Base-by-base conservation (phyloP, 2,113 vertebrate species). In the Zosterops hypoxanthus region DNA sequence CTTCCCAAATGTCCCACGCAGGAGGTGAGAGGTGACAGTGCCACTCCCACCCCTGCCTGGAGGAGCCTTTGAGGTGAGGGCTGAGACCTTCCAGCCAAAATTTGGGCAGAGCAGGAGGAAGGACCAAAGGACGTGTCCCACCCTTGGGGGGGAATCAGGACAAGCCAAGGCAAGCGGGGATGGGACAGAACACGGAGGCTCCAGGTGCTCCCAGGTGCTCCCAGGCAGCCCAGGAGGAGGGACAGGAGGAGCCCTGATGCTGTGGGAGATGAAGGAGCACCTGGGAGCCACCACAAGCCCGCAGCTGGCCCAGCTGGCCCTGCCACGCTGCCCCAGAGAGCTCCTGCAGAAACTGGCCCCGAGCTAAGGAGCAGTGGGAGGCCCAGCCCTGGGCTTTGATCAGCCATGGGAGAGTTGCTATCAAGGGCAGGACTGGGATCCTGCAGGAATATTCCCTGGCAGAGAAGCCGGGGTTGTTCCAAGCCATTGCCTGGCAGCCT, bases 261-360 rank as follows among this genome's bases (percentile, higher is more conserved):
- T n/a, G 11, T 2, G 42, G 16, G 61, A 91, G 73, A 57, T 75
- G 69, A 50, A 53, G 57, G 56, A 55, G 82, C 82, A 85, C 65
- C 82, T 70, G 33, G 56, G 71, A 92, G 79, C 66, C 92, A 75
- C 94, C 34, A 9, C 85, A 82, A 44, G 1, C 24, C 2, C 19
- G 3, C 82, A 88, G 94, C 91, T 78, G 82, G 85, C 82, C 81
- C 73, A 12, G 88, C 94, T 73, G 85, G 88, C 82, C 84, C 73
- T 5, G 84, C 91, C 93, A 86, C 56, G 22, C 93, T 93, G 93
- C 79, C 79, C 87, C 69, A 31, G 80, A 4, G 83, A 75, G 82
- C 92, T 85, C 50, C 91, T 82, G 82, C 88, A 93, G 96, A 93
- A 95, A 96, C 88, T 79, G 91, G 95, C 95, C 95, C 7, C 9